Evolutionary conservation across 2,797 vertebrate species (phyloP), one percentile per base, ranked within the genome.

Genomic region (Enteromius anoplus): DNA sequence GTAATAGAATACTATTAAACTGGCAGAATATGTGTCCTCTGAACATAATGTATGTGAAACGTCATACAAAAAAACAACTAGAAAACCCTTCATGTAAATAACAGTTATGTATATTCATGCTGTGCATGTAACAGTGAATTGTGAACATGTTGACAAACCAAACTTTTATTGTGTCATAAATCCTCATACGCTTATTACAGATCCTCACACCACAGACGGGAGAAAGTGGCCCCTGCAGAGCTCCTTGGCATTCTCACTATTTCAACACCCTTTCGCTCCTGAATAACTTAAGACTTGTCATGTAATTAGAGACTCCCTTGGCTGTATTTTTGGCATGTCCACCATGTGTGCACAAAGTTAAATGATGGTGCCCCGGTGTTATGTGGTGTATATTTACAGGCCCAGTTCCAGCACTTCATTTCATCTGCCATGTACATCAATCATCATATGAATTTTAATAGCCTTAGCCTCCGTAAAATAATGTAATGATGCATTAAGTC

Each of bases 271-370:
- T 66, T 21, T 14, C 40, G 66, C 71, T 84, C 32, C 71, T 47
- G 45, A 75, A 66, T 71, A 49, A 32, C 26, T 75, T 75, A 69
- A 53, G 45, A 29, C 81, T 40, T 75, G 12, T 26, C 55, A 72
- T 53, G 85, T 80, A 86, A 86, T 11, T 53, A 10, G 69, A 87
- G 58, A 84, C 7, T 17, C 64, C 9, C 12, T 34, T 29, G 32
- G 19, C 23, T 21, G 10, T 85, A 88, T 86, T 86, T 85, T 86
- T 84, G 79, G 75, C 55, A 49, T 73, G 80, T 58, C 37, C 45
- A 47, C 21, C n/a, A 37, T 73, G 26, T 73, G 84, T 34, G 34
- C 80, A 47, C 58, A 37, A 69, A 78, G 53, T 77, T 76, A 81
- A 78, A 66, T 78, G 45, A 78, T 58, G 49, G 26, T 70, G 6